Percentiles rank a stretch among this genome's conserved stretches.
Evolutionary conservation across 2,888 invertebrate genomes (phyloP).

Genomic region (Pollenia amentaria): DNA sequence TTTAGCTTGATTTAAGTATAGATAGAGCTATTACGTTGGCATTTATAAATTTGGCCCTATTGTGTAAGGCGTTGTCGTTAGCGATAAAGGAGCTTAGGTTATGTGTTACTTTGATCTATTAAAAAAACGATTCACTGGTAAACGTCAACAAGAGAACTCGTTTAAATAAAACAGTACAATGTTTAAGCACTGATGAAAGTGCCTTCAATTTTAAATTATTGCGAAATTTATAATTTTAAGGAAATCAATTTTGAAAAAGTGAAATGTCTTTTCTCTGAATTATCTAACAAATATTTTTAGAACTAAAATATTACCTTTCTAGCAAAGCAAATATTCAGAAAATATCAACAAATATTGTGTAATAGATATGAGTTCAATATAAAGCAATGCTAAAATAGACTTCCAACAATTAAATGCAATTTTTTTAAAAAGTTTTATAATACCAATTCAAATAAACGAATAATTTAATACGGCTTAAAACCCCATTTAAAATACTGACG

Average conservation of each 20-base stretch:
- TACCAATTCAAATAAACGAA: not conserved
- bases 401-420: not conserved
- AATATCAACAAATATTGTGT: conserved; percentile 1
- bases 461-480: conserved; percentile 1
- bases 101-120: no score
- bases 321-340: not conserved
- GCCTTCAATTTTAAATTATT: not conserved
- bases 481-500: conserved; percentile 20
- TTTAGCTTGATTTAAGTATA: no score
- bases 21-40: no score
- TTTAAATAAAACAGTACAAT: no score
- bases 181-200: no score
- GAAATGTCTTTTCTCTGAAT: not conserved
- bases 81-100: no score
- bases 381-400: not conserved
- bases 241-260: conserved; percentile 26
- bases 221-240: conserved; percentile 18
- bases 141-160: no score
- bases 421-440: not conserved
- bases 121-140: no score
- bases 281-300: not conserved
- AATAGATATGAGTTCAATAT: not conserved
- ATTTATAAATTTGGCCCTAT: no score
- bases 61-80: no score
- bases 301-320: not conserved